Conservation (phyloP, 2,888 invertebrate species). For the Vannuccia rotundouncinata region DNA sequence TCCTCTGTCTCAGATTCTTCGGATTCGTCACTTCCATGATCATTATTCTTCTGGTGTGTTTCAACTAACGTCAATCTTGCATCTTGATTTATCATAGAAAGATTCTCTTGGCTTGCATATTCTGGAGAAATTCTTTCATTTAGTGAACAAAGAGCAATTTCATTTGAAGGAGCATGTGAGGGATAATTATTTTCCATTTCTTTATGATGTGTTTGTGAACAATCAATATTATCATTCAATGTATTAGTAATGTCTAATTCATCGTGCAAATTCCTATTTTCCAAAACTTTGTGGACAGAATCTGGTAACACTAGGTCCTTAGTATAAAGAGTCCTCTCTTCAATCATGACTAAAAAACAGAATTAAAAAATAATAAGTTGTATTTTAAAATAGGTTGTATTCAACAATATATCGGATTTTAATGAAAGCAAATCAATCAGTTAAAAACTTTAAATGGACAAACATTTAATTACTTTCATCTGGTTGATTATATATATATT, state of each 20-base stretch:
- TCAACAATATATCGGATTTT: too few species aligned
- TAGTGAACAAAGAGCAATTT: background rate
- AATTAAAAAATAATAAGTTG: too few species aligned
- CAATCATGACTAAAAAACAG: conserved; percentile 17
- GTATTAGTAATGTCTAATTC: background rate
- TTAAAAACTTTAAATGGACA: too few species aligned
- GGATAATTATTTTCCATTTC: background rate
- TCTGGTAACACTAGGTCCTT: background rate
- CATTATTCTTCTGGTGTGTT: background rate
- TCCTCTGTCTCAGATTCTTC: background rate
- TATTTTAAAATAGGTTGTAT: too few species aligned
- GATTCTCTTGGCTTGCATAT: background rate
- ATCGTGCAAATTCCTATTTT: background rate
- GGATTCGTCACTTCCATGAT: background rate
- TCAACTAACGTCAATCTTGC: background rate
- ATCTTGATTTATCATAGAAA: background rate
- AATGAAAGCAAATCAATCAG: too few species aligned
- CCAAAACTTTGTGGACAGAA: background rate
- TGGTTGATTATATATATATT: too few species aligned
- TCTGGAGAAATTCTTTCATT: background rate
- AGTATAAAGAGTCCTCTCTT: conserved; percentile 39
- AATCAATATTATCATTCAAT: background rate
- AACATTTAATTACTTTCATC: too few species aligned
- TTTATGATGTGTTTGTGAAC: background rate
- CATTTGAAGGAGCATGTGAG: background rate